These are phyloP conservation scores for Nyleta sp. DNA, from an alignment of 2,888 invertebrate genomes.

Conservation along the genomic window DNA sequence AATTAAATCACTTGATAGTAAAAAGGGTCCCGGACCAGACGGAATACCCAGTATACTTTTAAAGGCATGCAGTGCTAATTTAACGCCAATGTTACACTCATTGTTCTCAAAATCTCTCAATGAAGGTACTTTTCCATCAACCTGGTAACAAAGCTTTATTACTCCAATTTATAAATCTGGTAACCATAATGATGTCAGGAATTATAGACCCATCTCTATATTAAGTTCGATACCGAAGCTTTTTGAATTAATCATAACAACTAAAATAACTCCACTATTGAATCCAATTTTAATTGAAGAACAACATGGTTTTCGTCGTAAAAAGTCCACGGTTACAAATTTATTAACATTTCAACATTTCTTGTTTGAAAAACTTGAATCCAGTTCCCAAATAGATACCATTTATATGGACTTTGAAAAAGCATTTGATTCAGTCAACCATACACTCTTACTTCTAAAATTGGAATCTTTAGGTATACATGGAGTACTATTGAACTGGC, in stretches of 20 bases:
- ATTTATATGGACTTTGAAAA: not conserved
- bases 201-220: slow-evolving; percentile 13
- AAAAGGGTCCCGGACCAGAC: not conserved
- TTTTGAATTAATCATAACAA: not conserved
- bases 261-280: not conserved
- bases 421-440: no score
- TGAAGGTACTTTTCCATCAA: not conserved
- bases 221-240: slow-evolving; percentile 5
- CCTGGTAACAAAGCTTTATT: slow-evolving; percentile 8
- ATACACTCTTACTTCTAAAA: no score
- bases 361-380: not conserved
- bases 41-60: not conserved
- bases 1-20: not conserved
- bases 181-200: not conserved
- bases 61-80: not conserved
- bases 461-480: no score
- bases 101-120: not conserved
- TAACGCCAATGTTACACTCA: not conserved
- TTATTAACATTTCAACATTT: not conserved
- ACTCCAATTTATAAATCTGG: slow-evolving; percentile 6
- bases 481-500: no score
- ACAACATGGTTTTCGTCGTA: slow-evolving; percentile 7
- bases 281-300: slow-evolving; percentile 3
- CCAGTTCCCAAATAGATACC: not conserved
- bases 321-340: slow-evolving; percentile 1